These are phyloP conservation scores for Caprella mutica DNA, from an alignment of 2,888 invertebrate species.

Conservation along the genomic window DNA sequence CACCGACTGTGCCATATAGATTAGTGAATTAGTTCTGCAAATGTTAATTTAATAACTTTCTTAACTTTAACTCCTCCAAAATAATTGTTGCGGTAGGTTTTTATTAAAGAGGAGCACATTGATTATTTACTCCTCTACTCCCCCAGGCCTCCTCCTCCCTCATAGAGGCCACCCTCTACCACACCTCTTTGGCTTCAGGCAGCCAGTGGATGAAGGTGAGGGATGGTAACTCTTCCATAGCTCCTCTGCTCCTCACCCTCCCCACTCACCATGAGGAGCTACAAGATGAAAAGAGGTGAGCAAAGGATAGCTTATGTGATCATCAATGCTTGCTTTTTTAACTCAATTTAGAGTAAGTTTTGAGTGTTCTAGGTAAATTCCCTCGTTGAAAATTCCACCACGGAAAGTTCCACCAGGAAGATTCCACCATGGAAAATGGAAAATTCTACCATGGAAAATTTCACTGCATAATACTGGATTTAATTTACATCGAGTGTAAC, in stretches of 20 bases:
- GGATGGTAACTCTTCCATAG: conserved; percentile 16
- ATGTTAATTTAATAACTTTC: neutral
- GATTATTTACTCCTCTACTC: neutral
- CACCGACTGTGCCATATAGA: neutral
- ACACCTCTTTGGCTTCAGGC: conserved; percentile 18
- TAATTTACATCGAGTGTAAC: no score
- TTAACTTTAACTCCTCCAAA: neutral
- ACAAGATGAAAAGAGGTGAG: no score
- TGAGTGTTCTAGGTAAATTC: no score
- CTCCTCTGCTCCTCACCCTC: conserved; percentile 22
- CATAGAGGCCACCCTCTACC: conserved; percentile 14
- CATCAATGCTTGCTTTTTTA: no score
- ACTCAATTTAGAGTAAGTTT: no score
- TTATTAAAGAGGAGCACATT: neutral
- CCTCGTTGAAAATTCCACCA: no score
- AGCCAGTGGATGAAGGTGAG: conserved; percentile 31
- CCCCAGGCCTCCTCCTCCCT: conserved; percentile 14
- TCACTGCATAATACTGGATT: no score
- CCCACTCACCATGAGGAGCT: no score
- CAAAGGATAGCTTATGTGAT: no score
- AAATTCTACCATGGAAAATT: no score
- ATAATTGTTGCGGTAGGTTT: neutral
- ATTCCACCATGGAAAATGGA: no score
- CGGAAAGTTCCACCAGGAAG: no score
- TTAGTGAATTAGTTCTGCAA: neutral